Base-by-base conservation (phyloP, 2,797 vertebrate genomes). In the Bradypus variegatus region DNA sequence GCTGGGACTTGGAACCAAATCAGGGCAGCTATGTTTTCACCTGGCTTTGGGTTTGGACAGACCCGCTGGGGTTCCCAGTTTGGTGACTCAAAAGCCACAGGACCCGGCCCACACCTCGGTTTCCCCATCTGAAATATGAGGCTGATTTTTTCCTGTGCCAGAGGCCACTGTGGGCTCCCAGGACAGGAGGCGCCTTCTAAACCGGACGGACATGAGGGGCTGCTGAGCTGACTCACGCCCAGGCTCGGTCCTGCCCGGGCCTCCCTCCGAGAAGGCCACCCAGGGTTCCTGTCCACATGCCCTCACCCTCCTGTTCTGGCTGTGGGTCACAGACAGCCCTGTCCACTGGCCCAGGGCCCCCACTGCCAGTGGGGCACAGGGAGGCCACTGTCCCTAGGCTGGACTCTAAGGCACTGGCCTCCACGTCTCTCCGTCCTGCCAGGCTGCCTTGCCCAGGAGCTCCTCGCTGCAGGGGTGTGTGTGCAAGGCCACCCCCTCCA, bases 81-180 rank as follows among this genome's bases (percentile, higher is more conserved):
- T 3, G 3, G 33, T n/a, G 41, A 31, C 21, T 72, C 83, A 8
- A 7, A 36, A n/a, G 29, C 72, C 69, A 45, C 4, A 6, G 23
- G 72, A 23, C 27, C 36, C 78, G 21, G 2, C 13, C 73, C 18
- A 29, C 50, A 45, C 48, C 48, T 70, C 36, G 2, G 25, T 29
- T 50, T 84, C 50, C 69, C 81, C 23, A 8, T 62, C 33, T 58
- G 62, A 13, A 29, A 88, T n/a, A 75, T 5, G n/a, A 36, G 78
- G 60, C 70, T 78, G 73, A 38, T 23, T 65, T 45, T 45, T 45
- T n/a, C 38, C 31, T 29, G 45, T 60, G 45, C 36, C 16, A 1
- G 45, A 50, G 8, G 33, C 19, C 12, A 12, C 0, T 29, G n/a
- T 2, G 69, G 15, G 21, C 84, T 60, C 19, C n/a, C 0, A 0